These are phyloP conservation scores for Sinella curviseta DNA, from an alignment of 1,140 invertebrate genomes.

Conservation along the genomic window DNA sequence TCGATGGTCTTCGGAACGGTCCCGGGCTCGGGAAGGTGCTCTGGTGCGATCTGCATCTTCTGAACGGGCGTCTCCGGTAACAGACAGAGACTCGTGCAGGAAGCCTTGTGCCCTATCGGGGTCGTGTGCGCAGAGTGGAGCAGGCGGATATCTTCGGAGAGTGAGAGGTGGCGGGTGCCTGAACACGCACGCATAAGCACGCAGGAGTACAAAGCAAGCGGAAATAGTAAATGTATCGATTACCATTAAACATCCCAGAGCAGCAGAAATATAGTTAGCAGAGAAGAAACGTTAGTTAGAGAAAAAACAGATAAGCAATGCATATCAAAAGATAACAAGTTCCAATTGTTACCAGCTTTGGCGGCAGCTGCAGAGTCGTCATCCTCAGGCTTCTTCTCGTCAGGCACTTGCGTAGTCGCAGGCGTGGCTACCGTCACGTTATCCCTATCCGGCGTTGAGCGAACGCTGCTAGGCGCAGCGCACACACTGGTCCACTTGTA, in stretches of 20 bases:
- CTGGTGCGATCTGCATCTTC: slow-evolving; percentile 42
- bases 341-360: background rate
- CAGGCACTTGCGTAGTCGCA: background rate
- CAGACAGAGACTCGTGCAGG: slow-evolving; percentile 50
- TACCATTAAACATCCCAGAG: background rate
- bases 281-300: background rate
- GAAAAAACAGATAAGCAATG: background rate
- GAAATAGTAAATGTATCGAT: background rate
- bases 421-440: background rate
- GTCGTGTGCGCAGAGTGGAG: background rate
- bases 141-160: background rate
- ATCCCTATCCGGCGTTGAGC: background rate
- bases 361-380: background rate
- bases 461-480: background rate
- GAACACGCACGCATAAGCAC: background rate
- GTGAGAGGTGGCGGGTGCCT: slow-evolving; percentile 8
- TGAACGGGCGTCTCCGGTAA: slow-evolving; percentile 64
- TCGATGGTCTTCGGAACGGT: slow-evolving; percentile 48
- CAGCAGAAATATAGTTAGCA: background rate
- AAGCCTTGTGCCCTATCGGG: background rate
- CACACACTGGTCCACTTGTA: background rate
- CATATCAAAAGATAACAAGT: background rate
- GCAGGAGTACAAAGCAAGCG: background rate
- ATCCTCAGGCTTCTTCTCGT: background rate
- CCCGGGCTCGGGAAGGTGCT: slow-evolving; percentile 47